Percentiles rank a stretch among this genome's conserved stretches.
Conservation (phyloP, 2,888 invertebrate species). For the Metellina segmentata region DNA sequence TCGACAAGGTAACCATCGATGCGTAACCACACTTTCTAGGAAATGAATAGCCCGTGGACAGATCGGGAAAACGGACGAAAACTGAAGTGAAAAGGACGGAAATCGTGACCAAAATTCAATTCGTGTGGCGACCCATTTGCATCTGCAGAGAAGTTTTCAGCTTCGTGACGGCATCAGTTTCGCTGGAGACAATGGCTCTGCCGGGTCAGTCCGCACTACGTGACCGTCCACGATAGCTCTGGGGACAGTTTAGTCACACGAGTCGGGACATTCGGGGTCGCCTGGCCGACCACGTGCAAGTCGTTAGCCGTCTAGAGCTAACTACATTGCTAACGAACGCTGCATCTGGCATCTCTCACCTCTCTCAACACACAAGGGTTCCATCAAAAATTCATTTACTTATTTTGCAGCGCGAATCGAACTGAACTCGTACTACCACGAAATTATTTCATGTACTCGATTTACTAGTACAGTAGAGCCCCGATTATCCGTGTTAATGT, state of each 20-base stretch:
- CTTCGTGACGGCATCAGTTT: neutral
- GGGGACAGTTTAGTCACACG: conserved; percentile 75
- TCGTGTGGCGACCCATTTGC: conserved; percentile 6
- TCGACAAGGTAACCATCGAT: neutral
- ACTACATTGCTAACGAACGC: neutral
- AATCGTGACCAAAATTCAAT: conserved; percentile 24
- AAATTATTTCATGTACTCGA: neutral
- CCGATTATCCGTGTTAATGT: too few relatives aligned
- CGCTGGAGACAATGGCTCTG: neutral
- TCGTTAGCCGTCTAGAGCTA: conserved; percentile 18
- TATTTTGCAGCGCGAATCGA: neutral
- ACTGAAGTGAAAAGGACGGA: neutral
- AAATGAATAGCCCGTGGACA: neutral
- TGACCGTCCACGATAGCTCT: conserved; percentile 27
- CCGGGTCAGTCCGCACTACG: conserved; percentile 41
- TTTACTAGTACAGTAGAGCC: too few relatives aligned
- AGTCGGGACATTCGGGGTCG: conserved; percentile 66
- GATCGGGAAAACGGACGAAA: neutral
- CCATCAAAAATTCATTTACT: neutral
- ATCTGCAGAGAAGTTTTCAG: neutral
- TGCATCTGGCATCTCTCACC: too few relatives aligned
- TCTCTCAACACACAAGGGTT: neutral
- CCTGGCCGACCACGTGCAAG: conserved; percentile 34
- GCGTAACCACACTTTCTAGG: conserved; percentile 23
- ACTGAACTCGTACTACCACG: neutral